Base-by-base conservation (phyloP, 2,888 invertebrate species). In the Caenorhabditis afra region DNA sequence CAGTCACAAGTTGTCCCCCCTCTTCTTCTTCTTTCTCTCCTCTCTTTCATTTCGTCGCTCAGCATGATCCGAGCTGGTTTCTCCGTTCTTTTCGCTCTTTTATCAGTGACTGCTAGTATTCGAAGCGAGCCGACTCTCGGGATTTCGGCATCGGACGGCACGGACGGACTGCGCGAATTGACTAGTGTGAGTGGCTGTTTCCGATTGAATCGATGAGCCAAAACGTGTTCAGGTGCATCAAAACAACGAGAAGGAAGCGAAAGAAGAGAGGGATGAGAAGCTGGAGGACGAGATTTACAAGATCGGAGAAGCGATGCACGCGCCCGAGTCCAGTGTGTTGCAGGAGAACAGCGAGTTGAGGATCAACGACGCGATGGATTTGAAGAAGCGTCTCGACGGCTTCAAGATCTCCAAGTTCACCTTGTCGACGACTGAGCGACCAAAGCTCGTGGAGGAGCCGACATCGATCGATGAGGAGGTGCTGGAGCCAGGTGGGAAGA, bases 1-100 rank as follows among this genome's bases (percentile, higher is more conserved):
- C 52, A 39, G 58, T 68, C 68, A 68, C 68, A 68, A 68, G 68
- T 37, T 59, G 50, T 59, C 50, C 23, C 18, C 35, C 29, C 20
- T 22, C 57, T 39, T 35, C 22, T 22, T 35, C 22, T 10, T 1
- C 20, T 22, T 16, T 57, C 23, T 57, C 66, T 57, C 29, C 23
- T 14, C 41, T 35, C 22, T 39, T 44, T 53, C 55, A 55, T 45
- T 37, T 35, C 20, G 22, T 22, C 10, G 16, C 20, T 10, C 16
- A 37, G 41, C 16, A 55, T 65, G 65, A 65, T 65, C 41, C 53
- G 50, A 39, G 23, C 4, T 29, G 29, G 52, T 10, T 41, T 65
- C 44, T 18, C 44, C 10, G 12, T 45, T 41, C 44, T 44, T 45
- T 55, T 41, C n/a, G 22, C 14, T 65, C 22, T 45, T n/a, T 41